Evolutionary conservation across 2,888 invertebrate species (phyloP).

Genomic region (Scaptomyza caliginosa): DNA sequence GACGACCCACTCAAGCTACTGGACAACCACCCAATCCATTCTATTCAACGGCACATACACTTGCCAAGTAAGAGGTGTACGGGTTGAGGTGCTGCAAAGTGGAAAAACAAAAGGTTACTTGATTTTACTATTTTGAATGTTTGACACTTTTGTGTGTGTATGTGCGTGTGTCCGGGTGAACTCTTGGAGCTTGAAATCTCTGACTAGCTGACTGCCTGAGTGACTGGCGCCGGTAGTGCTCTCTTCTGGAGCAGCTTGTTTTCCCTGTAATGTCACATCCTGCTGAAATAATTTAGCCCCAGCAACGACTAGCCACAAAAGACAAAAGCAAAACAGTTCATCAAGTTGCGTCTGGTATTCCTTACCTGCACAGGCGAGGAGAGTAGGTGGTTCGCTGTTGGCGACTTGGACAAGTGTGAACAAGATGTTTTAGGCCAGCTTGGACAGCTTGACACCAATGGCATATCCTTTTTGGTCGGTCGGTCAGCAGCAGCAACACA

Average conservation of each 20-base stretch:
- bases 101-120: constrained; percentile 81
- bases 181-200: constrained; percentile 13
- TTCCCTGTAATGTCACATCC: constrained; percentile 76
- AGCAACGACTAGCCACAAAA: constrained; percentile 36
- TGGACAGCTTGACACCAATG: constrained; percentile 76
- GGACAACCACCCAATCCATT: background rate
- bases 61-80: background rate
- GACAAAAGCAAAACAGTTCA: constrained; percentile 33
- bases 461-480: constrained; percentile 63
- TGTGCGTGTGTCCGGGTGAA: constrained; percentile 48
- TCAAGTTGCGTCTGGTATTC: constrained; percentile 38
- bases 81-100: constrained; percentile 31
- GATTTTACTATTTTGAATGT: constrained; percentile 84
- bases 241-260: constrained; percentile 69
- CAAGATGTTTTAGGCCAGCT: constrained; percentile 82
- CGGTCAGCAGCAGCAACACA: constrained; percentile 47
- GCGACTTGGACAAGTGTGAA: constrained; percentile 81
- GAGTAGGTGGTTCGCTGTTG: constrained; percentile 23
- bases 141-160: constrained; percentile 76
- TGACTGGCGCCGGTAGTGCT: constrained; percentile 1
- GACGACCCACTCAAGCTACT: constrained; percentile 6
- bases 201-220: constrained; percentile 11
- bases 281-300: constrained; percentile 74
- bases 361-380: constrained; percentile 27
- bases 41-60: background rate